Evolutionary conservation across 2,888 invertebrate species (phyloP), one percentile per base, ranked within the genome.

Genomic region (Fragum fragum): DNA sequence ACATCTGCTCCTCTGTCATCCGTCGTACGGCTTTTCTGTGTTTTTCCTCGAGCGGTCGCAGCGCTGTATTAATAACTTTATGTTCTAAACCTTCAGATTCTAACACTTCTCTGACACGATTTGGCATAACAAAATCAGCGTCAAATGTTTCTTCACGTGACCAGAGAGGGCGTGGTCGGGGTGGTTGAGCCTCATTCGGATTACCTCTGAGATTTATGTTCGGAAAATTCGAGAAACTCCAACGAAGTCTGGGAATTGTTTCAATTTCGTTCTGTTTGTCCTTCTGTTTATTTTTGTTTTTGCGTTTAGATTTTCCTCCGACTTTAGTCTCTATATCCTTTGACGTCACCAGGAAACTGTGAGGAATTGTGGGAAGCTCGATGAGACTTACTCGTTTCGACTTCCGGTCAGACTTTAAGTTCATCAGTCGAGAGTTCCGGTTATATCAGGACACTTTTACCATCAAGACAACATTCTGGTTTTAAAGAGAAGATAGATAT

Each of bases 71-170:
- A 11, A 89, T 86, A 3, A 86, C 87, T 9, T 78, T 68, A 42
- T 80, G 61, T 18, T 84, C 73, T 0, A 89, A 71, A 1, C 90
- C 90, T 71, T 90, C 90, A 11, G 85, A 81, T 61, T 87, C 77
- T 9, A 90, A 73, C 32, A 89, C 83, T 68, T 90, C 88, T 7
- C 89, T 80, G 9, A 90, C 87, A 39, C 85, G 80, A 26, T 78
- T 83, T 7, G 89, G 90, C 87, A 89, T 88, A 85, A 88, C 87
- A 53, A 84, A 89, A 72, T 89, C 89, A 47, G 81, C 82, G 55
- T 89, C 89, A 69, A 81, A 79, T 18, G 79, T 78, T 1, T 82
- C 84, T 16, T 84, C 83, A 18, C 76, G 78, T n/a, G 72, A 63
- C 61, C 36, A 57, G 16, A 74, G 23, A 2, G 57, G n/a, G 16